Evolutionary conservation across 2,888 invertebrate species (phyloP), one percentile per base, ranked within the genome.

Genomic region (Agonopterix subpropinquella): DNA sequence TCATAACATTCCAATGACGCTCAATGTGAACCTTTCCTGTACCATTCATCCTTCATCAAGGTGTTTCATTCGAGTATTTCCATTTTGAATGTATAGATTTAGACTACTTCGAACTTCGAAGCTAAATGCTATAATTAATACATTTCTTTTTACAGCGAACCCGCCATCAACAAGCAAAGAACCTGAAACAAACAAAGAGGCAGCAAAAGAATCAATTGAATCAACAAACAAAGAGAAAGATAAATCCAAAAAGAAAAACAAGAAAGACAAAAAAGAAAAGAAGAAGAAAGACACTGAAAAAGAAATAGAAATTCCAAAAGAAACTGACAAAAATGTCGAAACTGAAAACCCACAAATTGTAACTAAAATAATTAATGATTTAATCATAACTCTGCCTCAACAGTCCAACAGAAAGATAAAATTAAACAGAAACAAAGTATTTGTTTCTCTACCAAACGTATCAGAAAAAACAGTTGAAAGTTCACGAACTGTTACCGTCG

Each of bases 331-430:
- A 11, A 11, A 11, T 37, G 2, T 10, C 28, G 41, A 36, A 41
- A 35, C 5, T 36, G 11, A 28, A 18, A 39, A 44, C 11, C 42
- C 10, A 42, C 8, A 58, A 8, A 62, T 64, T 4, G 64, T 79
- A 0, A 80, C 80, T 0, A 84, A 78, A 59, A 63, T 65, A 8
- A 57, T 77, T 4, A 83, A 73, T 36, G 71, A 86, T 47, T 56
- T 85, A 1, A 58, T 79, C 0, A 77, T 88, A 47, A 87, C 80
- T 0, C 80, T 86, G 0, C 87, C 87, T 2, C 75, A 77, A 47
- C 50, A 75, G 52, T 52, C 67, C 1, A 65, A 72, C 1, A 67
- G 80, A 48, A 87, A 79, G 59, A 88, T 89, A 1, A 86, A 80
- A 73, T 65, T 89, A 0, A 87, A 83, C n/a, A 58, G 89, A 11